Evolutionary conservation across 2,888 invertebrate species (phyloP), one percentile per base, ranked within the genome.

Genomic region (Tupiocoris notatus): DNA sequence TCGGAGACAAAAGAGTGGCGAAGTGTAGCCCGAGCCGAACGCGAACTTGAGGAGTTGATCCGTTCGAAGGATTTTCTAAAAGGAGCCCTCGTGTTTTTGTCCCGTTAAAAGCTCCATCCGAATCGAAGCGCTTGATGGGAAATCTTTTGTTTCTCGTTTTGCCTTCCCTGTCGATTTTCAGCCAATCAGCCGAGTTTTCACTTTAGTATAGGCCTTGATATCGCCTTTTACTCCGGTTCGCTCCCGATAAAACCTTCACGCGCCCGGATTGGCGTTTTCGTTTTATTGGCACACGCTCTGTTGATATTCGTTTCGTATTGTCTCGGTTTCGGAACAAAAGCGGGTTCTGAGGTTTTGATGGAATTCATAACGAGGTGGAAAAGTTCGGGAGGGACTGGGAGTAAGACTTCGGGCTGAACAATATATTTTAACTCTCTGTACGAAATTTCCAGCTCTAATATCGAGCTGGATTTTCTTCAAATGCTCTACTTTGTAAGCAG

Each of bases 91-190:
- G 62, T 62, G 73, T 73, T 73, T 65, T 73, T 62, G 73, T 73
- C 73, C 23, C 61, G 62, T 62, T 73, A 73, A 73, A 73, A 73
- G 73, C 73, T 62, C 22, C 22, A 18, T 9, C 25, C 39, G 61
- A 73, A 73, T 73, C 73, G 73, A 73, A 73, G 73, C 23, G 39
- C 21, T 39, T 63, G 73, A 73, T 73, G 73, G 62, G 25, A 39
- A 59, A 57, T 59, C 73, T 62, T 73, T 73, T 73, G 73, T 73
- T 63, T 25, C 39, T 39, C 23, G 58, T 61, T 73, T 59, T 59
- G n/a, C 17, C 16, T 17, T 12, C 39, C 39, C 6, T 39, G 22
- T 22, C 6, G 25, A 17, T 23, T 70, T 23, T 22, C 12, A 59
- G 70, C 70, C 70, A 70, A 70, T 70, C 24, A 24, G 20, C 3